These are phyloP conservation scores for Mastomys natalensis DNA, from an alignment of 2,113 vertebrate genomes.

Conservation along the genomic window DNA sequence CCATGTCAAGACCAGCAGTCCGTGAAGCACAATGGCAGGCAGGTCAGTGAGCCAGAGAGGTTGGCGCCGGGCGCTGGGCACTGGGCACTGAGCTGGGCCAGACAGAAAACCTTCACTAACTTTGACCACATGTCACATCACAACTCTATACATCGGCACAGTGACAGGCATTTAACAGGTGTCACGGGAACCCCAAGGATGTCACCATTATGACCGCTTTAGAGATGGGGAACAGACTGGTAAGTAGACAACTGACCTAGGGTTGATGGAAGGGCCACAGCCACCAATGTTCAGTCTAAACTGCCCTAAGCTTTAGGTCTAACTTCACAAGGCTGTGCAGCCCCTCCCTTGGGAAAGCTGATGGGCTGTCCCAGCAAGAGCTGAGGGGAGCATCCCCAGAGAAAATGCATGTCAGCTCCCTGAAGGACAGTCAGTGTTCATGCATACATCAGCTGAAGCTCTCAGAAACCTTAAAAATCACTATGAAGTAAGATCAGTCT, in stretches of 20 bases:
- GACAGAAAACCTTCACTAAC: rapidly evolving
- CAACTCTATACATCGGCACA: neutral
- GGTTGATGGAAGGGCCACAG: neutral
- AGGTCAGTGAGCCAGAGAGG: neutral
- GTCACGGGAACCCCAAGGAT: no score
- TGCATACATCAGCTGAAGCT: rapidly evolving
- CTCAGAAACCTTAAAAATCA: neutral
- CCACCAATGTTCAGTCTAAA: no score
- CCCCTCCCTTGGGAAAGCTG: neutral
- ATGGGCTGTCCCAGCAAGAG: rapidly evolving
- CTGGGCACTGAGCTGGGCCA: no score
- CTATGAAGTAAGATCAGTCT: neutral
- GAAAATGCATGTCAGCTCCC: neutral
- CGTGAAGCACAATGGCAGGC: neutral
- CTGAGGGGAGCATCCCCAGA: rapidly evolving
- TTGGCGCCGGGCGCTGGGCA: neutral
- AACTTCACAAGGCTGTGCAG: neutral
- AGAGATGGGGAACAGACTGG: neutral
- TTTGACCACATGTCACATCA: neutral
- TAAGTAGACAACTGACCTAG: rapidly evolving
- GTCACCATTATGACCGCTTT: rapidly evolving
- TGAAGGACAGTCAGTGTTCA: neutral
- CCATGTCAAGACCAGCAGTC: neutral
- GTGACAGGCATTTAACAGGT: neutral
- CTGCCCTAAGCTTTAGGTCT: neutral